phyloP scores from a whole-genome alignment of 2,113 vertebrate species.

The Corythornis vintsioides region DNA sequence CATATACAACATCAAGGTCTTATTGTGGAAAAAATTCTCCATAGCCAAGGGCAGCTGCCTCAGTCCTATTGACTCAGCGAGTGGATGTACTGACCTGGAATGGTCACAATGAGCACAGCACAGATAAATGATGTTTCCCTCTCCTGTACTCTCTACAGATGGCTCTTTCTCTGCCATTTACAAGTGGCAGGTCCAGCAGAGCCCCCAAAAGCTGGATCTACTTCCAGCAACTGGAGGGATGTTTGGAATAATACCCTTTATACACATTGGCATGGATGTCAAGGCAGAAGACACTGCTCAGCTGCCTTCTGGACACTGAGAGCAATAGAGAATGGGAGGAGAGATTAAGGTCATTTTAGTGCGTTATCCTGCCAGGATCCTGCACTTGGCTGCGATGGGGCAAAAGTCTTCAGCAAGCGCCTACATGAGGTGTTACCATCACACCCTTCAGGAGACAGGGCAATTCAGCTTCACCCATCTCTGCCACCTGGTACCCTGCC shows the following conservation, averaged over 20 bases:
- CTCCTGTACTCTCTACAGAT: neutral
- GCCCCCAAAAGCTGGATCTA: neutral
- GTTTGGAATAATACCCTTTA: neutral
- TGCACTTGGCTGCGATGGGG: rapidly evolving
- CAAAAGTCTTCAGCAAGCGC: neutral
- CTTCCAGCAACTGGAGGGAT: neutral
- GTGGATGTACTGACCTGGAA: rapidly evolving
- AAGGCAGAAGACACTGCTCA: neutral
- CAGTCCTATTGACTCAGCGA: rapidly evolving
- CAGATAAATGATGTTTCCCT: neutral
- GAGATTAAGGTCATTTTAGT: neutral
- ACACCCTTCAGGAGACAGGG: neutral
- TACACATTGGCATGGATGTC: neutral
- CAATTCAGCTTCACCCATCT: neutral
- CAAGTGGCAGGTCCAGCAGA: neutral
- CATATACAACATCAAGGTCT: neutral
- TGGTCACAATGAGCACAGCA: rapidly evolving
- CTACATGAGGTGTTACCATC: neutral
- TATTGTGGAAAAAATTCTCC: neutral
- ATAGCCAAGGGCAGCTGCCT: neutral
- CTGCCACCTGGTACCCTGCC: neutral
- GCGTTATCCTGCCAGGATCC: neutral
- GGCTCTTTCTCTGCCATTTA: neutral
- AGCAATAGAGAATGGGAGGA: neutral
- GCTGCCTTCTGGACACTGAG: neutral